These are phyloP conservation scores for Liasis olivaceus DNA, from an alignment of 2,797 vertebrate genomes.

Conservation along the genomic window DNA sequence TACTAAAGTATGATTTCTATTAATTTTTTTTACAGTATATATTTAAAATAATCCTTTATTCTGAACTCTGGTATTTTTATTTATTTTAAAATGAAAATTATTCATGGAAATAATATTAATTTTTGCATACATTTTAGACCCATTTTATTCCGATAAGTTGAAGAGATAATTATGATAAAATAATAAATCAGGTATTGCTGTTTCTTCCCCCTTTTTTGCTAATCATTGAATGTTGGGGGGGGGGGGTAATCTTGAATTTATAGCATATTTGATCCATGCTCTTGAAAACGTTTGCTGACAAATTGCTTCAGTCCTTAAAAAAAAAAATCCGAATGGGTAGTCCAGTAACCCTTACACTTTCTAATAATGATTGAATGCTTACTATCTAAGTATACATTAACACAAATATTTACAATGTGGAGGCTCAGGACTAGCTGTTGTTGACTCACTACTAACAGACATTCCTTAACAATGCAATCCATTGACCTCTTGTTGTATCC, in stretches of 20 bases:
- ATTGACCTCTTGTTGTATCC: slow-evolving; percentile 13
- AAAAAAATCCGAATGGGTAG: slow-evolving; percentile 13
- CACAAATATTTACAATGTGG: neutral
- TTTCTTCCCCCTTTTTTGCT: neutral
- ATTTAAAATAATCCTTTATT: neutral
- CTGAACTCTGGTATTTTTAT: neutral
- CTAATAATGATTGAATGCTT: neutral
- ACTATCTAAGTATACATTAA: neutral
- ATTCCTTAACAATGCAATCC: neutral
- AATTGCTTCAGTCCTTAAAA: slow-evolving; percentile 33
- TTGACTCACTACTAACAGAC: neutral
- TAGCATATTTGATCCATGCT: slow-evolving; percentile 51
- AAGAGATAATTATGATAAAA: slow-evolving; percentile 41
- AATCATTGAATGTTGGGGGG: neutral
- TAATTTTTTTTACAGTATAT: neutral
- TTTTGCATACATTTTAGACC: slow-evolving; percentile 48
- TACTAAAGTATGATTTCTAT: neutral
- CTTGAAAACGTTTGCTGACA: slow-evolving; percentile 55
- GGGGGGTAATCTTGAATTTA: slow-evolving; percentile 30
- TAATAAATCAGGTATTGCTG: neutral
- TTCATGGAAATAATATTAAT: neutral
- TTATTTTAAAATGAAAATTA: neutral
- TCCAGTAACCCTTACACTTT: neutral
- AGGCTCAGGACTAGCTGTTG: neutral
- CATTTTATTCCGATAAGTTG: slow-evolving; percentile 28